Evolutionary conservation across 2,113 vertebrate genomes (phyloP).

Genomic region (Oenanthe melanoleuca): DNA sequence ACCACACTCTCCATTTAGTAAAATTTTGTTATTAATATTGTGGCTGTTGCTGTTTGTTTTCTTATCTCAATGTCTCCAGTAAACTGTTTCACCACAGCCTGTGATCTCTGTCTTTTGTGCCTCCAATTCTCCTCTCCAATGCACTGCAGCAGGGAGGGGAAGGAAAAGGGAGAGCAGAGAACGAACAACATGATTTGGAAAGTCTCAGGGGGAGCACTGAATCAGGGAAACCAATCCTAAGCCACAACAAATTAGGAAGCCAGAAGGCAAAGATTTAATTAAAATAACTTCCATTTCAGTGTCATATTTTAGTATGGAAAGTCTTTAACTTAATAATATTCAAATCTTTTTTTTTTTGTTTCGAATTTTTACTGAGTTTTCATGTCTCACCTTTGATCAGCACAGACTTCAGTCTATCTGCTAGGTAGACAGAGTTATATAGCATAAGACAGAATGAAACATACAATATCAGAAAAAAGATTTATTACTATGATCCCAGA

Average conservation of each 20-base stretch:
- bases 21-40: background rate
- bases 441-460: background rate
- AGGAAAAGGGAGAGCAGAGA: accelerated
- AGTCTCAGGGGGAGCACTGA: background rate
- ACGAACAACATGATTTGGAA: accelerated
- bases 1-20: accelerated
- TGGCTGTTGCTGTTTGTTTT: background rate
- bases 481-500: background rate
- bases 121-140: background rate
- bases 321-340: background rate
- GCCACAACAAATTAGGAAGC: background rate
- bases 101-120: background rate
- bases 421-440: background rate
- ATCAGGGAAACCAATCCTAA: background rate
- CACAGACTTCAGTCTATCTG: background rate
- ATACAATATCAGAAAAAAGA: background rate
- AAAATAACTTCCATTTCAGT: background rate
- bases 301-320: background rate
- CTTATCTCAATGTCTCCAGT: background rate
- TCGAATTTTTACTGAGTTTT: background rate
- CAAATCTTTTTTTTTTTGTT: background rate
- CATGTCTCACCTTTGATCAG: background rate
- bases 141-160: background rate
- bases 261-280: background rate
- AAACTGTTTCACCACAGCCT: background rate